Conservation (phyloP, 1,140 invertebrate species). For the Aphelenchoides fujianensis region DNA sequence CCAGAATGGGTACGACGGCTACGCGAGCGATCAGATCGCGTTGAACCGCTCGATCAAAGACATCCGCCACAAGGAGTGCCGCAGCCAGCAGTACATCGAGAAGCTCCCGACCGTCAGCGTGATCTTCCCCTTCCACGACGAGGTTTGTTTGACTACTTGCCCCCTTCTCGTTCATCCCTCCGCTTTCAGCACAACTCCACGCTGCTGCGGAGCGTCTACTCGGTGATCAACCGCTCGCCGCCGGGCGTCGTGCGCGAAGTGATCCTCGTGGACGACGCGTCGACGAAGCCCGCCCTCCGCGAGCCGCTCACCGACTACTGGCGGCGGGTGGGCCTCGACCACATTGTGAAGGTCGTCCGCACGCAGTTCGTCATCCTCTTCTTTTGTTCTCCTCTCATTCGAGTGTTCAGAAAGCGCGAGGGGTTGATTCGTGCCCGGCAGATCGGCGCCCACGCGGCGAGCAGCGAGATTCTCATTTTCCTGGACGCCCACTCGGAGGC, state of each 20-base stretch:
- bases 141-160: slow-evolving; percentile 36
- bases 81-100: slow-evolving; percentile 72
- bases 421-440: slow-evolving; percentile 83
- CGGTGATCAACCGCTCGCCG: slow-evolving; percentile 79
- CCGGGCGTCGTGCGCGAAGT: slow-evolving; percentile 79
- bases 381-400: slow-evolving; percentile 23
- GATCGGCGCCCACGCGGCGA: slow-evolving; percentile 78
- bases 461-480: slow-evolving; percentile 81
- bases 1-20: slow-evolving; percentile 78
- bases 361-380: slow-evolving; percentile 48
- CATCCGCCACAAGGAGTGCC: slow-evolving; percentile 73
- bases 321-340: slow-evolving; percentile 40
- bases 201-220: slow-evolving; percentile 75
- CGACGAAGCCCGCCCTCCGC: slow-evolving; percentile 66
- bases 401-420: slow-evolving; percentile 66
- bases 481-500: slow-evolving; percentile 90
- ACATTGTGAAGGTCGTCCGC: slow-evolving; percentile 58
- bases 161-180: slow-evolving; percentile 11
- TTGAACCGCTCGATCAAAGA: slow-evolving; percentile 75
- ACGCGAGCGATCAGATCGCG: slow-evolving; percentile 75
- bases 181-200: slow-evolving; percentile 58
- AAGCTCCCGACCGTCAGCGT: slow-evolving; percentile 77
- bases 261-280: slow-evolving; percentile 86
- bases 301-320: slow-evolving; percentile 61
- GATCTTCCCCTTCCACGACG: slow-evolving; percentile 80